Base-by-base conservation (phyloP, 2,113 vertebrate species). In the Carassius auratus region DNA sequence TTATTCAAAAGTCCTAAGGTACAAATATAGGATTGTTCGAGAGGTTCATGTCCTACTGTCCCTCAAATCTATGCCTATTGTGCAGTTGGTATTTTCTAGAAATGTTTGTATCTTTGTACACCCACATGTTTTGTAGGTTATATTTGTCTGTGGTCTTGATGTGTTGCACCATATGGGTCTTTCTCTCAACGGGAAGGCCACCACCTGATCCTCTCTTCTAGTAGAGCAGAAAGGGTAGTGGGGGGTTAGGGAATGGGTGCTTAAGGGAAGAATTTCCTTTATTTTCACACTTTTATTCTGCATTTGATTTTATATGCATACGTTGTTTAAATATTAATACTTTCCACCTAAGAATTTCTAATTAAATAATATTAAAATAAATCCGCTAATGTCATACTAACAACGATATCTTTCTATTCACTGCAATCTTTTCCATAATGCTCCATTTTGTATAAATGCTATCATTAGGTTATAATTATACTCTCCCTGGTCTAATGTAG, bases 391-490 rank as follows among this genome's bases (percentile, higher is more conserved):
- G 71, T 14, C 62, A 38, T 69, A 33, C 21, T 68, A 73, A 79
- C 71, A 84, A 88, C 19, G 45, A 82, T 82, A 82, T 64, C 55
- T 75, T 74, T 38, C 38, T 77, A 45, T 83, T 89, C 74, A 84
- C 55, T 55, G 74, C 36, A 71, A 17, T 83, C 52, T 71, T 86
- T 81, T 66, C 76, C 83, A 84, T 88, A 80, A 86, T 85, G 74
- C 84, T 74, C 78, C 38, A 64, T 85, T 88, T 86, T 86, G 79
- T 87, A 82, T 84, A 86, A 86, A 88, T 61, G 74, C 61, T 83
- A 66, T 88, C 79, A 88, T 89, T 88, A 88, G 86, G 82, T 64
- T 55, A 52, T 90, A 87, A 90, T 87, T 86, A 80, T 64, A 79
- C 75, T 88, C 85, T 80, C 57, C 64, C 26, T 48, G 82, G 55